Evolutionary conservation across 1,140 invertebrate species (phyloP).

Genomic region (Orchesella cincta): DNA sequence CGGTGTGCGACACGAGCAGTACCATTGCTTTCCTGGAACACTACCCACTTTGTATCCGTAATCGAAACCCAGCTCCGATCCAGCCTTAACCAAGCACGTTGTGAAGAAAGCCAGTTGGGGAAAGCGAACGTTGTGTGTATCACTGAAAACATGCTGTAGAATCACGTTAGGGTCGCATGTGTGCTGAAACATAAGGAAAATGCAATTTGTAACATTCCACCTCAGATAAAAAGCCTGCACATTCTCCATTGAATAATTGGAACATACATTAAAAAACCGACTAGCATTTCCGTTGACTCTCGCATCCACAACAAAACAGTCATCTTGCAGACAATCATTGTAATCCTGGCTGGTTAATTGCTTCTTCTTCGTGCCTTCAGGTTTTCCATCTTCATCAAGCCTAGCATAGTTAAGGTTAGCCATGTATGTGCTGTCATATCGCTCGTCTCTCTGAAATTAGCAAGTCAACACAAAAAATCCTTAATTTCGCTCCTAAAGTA

Average conservation of each 20-base stretch:
- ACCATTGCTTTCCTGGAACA: conserved; percentile 84
- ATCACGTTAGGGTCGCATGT: conserved; percentile 93
- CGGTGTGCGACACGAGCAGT: conserved; percentile 83
- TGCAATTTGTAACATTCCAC: too few relatives aligned
- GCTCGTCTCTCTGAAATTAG: too few relatives aligned
- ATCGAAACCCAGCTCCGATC: conserved; percentile 96
- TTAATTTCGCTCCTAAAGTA: too few relatives aligned
- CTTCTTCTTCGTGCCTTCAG: neutral
- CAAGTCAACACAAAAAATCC: too few relatives aligned
- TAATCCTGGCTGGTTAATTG: too few relatives aligned
- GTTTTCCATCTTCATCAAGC: conserved; percentile 57
- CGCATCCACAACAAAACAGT: conserved; percentile 93
- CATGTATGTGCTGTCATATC: conserved; percentile 91
- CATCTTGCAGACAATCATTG: too few relatives aligned
- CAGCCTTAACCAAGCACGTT: conserved; percentile 79
- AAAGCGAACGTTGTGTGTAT: conserved; percentile 93
- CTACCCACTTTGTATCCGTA: conserved; percentile 95
- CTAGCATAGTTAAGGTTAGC: conserved; percentile 96
- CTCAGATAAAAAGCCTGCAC: too few relatives aligned
- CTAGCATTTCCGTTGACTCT: conserved; percentile 93
- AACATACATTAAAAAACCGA: conserved; percentile 86
- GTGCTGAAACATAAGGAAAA: conserved; percentile 67
- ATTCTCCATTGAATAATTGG: too few relatives aligned
- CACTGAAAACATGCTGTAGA: conserved; percentile 97
- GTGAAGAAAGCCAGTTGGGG: conserved; percentile 98